phyloP scores from a whole-genome alignment of 2,797 vertebrate genomes.

The Channallabes apus region DNA sequence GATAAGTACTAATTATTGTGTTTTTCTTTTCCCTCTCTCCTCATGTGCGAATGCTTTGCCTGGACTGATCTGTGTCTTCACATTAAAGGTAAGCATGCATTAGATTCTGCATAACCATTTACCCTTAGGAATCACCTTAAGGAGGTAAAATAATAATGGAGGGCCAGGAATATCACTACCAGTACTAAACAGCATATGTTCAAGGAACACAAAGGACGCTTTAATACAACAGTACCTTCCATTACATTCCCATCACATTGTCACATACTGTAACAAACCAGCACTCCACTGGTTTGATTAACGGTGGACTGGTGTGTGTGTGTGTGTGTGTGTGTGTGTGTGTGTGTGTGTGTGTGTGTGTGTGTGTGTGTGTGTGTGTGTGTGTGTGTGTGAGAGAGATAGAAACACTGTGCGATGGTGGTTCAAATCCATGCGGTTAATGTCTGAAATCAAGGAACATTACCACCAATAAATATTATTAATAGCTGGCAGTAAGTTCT shows the following conservation, averaged over 20 bases:
- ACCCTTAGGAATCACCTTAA: background rate
- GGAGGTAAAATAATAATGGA: background rate
- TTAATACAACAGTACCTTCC: conserved; percentile 8
- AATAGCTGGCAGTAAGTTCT: conserved; percentile 17
- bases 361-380: no score
- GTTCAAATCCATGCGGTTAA: conserved; percentile 5
- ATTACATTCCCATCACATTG: conserved; percentile 10
- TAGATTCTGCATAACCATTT: background rate
- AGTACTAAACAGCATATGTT: background rate
- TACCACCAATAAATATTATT: conserved; percentile 26
- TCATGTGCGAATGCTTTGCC: conserved; percentile 11
- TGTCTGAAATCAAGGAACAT: conserved; percentile 27
- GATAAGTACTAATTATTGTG: conserved; percentile 18
- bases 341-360: background rate
- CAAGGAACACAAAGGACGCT: background rate
- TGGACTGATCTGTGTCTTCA: conserved; percentile 10
- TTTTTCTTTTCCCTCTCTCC: conserved; percentile 26
- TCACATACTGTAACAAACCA: conserved; percentile 41
- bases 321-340: background rate
- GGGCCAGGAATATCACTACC: background rate
- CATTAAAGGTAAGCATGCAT: conserved; percentile 52
- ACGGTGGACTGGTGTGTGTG: background rate
- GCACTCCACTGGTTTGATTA: conserved; percentile 22
- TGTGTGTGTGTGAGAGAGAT: no score
- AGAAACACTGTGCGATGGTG: background rate